Base-by-base conservation (phyloP, 2,797 vertebrate genomes). In the Scolopax bukidnonensis region DNA sequence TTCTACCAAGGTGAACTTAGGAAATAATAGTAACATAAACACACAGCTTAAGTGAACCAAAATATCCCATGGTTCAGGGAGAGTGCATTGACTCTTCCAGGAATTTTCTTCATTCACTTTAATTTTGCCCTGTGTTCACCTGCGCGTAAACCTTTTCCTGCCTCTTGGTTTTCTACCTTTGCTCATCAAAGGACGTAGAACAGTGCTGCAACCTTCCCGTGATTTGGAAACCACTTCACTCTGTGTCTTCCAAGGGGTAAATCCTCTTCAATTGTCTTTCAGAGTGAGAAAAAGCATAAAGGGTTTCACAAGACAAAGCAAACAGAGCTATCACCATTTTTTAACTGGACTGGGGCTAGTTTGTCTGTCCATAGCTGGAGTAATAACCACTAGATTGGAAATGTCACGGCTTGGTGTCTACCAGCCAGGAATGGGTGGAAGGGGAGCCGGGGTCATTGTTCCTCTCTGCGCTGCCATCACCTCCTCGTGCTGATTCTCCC, bases 1-100 rank as follows among this genome's bases (percentile, higher is more conserved):
- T 95, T 95, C 92, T 65, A 90, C 45, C 89, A 95, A 96, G 91
- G 91, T 95, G 94, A 96, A 93, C 80, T 94, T 43, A 84, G 67
- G 68, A 95, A 92, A 92, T 87, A 80, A 61, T 40, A 77, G 60
- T 69, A 84, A 78, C 56, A 77, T 89, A 92, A 95, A 92, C 94
- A 90, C 47, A 45, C n/a, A 75, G 60, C 60, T 87, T 93, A 95
- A 93, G 60, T 45, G 61, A 96, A 90, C 75, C 53, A 87, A 95
- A 97, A 83, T 87, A 93, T 65, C 47, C 4, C 7, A 32, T 0
- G 0, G 17, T 87, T 80, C 45, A 47, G 68, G 51, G 43, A 90
- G 33, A 89, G 9, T 25, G 16, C 50, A 59, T 78, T 78, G 41
- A 73, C n/a, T 89, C 27, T 90, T 90, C 21, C 54, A 86, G 71